These are phyloP conservation scores for Teleiodes luculella DNA, from an alignment of 2,888 invertebrate genomes.

Conservation along the genomic window DNA sequence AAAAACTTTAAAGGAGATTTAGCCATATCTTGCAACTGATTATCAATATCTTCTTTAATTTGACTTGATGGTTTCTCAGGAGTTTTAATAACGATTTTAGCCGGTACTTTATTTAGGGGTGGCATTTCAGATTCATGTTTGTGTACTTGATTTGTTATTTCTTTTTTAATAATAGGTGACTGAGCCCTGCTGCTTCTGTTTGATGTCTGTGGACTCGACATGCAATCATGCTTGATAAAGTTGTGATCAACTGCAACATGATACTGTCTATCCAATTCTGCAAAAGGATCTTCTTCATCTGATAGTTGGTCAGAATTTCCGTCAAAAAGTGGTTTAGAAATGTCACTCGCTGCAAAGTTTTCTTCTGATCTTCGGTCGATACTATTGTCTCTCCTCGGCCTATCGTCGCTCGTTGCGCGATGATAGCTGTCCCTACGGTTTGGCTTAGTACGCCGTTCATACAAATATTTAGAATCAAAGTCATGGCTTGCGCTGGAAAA, in stretches of 20 bases:
- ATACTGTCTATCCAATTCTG: constrained; percentile 67
- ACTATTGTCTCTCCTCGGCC: constrained; percentile 29
- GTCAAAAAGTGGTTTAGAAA: constrained; percentile 49
- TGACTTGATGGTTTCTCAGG: constrained; percentile 16
- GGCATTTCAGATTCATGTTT: neutral
- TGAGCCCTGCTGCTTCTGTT: constrained; percentile 19
- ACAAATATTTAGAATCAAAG: constrained; percentile 34
- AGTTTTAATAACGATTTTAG: constrained; percentile 11
- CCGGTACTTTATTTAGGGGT: neutral
- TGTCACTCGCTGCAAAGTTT: constrained; percentile 25
- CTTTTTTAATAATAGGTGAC: constrained; percentile 24
- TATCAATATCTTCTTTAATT: constrained; percentile 39
- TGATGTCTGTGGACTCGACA: constrained; percentile 27
- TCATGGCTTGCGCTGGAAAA: constrained; percentile 14
- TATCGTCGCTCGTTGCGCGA: constrained; percentile 31
- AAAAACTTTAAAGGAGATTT: constrained; percentile 35
- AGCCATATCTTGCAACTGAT: constrained; percentile 35
- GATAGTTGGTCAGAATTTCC: constrained; percentile 47
- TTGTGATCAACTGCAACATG: constrained; percentile 71
- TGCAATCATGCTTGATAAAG: constrained; percentile 55
- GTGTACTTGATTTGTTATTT: neutral
- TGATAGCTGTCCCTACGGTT: constrained; percentile 30
- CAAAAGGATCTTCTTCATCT: constrained; percentile 68
- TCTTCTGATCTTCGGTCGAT: constrained; percentile 35
- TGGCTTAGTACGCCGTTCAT: constrained; percentile 42